phyloP scores from a whole-genome alignment of 2,113 vertebrate genomes.

The Orycteropus afer region DNA sequence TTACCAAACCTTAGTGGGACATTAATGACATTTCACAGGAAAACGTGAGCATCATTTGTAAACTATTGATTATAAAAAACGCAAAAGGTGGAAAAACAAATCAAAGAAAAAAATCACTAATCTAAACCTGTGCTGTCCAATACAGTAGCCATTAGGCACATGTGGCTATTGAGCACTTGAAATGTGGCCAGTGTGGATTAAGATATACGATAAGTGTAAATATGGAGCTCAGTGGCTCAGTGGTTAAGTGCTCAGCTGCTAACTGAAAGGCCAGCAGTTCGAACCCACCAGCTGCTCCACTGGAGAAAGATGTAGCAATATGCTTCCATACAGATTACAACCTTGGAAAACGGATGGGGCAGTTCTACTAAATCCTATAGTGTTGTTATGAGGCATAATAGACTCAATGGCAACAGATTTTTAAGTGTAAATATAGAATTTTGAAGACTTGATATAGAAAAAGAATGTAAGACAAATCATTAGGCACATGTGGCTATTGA shows the following conservation, averaged over 20 bases:
- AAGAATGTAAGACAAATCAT: background rate
- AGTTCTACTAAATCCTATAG: background rate
- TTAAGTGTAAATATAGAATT: background rate
- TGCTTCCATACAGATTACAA: background rate
- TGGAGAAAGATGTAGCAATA: background rate
- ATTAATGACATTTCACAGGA: slow-evolving; percentile 31
- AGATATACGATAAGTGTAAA: background rate
- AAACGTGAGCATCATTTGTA: background rate
- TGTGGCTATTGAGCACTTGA: background rate
- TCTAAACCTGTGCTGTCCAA: background rate
- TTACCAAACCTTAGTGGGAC: slow-evolving; percentile 38
- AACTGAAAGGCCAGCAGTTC: background rate
- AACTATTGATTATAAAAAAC: slow-evolving; percentile 21
- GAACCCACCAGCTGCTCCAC: background rate
- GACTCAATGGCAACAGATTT: no score
- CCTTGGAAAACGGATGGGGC: background rate
- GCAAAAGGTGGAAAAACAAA: slow-evolving; percentile 45
- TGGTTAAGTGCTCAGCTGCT: background rate
- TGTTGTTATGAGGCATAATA: no score
- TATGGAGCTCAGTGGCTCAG: background rate
- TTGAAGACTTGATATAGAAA: slow-evolving; percentile 17
- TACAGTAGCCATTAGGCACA: background rate
- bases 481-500: no score
- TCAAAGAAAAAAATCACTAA: background rate
- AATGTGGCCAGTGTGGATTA: background rate